Conservation (phyloP, 2,888 invertebrate species). For the Thymelicus acteon region DNA sequence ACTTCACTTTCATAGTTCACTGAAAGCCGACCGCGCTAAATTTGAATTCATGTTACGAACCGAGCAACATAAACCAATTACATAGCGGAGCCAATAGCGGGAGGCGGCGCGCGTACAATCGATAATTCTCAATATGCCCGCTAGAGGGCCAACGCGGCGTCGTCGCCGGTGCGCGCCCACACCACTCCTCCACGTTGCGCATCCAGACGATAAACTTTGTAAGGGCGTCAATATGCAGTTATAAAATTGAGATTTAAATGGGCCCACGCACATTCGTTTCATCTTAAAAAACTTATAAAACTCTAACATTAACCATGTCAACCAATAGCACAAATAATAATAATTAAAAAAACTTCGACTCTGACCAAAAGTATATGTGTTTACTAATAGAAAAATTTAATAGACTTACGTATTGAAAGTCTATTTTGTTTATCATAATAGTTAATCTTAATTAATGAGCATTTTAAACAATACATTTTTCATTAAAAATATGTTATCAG, state of each 20-base stretch:
- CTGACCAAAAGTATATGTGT: no score
- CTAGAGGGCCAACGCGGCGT: slow-evolving; percentile 79
- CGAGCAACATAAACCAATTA: slow-evolving; percentile 82
- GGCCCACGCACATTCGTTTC: no score
- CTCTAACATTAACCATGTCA: no score
- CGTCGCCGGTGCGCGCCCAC: slow-evolving; percentile 77
- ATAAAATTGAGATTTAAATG: neutral
- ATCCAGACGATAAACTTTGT: slow-evolving; percentile 67
- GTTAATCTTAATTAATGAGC: neutral
- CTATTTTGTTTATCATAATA: no score
- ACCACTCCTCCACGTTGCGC: slow-evolving; percentile 81
- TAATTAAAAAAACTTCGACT: no score
- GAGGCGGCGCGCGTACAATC: slow-evolving; percentile 72
- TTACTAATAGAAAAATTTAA: no score
- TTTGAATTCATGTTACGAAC: slow-evolving; percentile 83
- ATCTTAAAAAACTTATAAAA: no score
- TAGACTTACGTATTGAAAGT: no score
- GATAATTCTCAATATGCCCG: slow-evolving; percentile 83
- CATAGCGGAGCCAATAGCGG: slow-evolving; percentile 77
- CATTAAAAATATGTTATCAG: neutral
- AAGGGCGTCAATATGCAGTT: slow-evolving; percentile 51
- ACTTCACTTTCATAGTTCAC: slow-evolving; percentile 43
- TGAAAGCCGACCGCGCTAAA: slow-evolving; percentile 74
- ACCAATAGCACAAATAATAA: no score
- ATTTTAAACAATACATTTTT: neutral